Base-by-base conservation (phyloP, 2,888 invertebrate genomes). In the Drosophila pullipes region DNA sequence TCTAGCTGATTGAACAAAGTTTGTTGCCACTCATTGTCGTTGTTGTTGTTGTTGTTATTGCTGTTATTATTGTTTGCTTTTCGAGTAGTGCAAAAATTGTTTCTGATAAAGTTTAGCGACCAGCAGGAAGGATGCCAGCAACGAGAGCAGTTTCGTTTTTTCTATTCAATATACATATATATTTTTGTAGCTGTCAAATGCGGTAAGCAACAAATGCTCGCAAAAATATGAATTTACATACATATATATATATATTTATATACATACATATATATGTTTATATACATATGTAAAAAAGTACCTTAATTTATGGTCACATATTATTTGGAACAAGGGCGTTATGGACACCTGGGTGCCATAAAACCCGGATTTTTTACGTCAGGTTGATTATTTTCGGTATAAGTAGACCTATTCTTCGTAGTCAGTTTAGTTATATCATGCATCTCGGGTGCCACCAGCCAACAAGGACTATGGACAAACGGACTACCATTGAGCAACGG, bases 1-100 rank as follows among this genome's bases (percentile, higher is more conserved):
- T 78, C 72, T 75, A 63, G 71, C 89, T 86, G 86, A 86, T 86
- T 86, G 86, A 85, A 89, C 89, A 86, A 90, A 86, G 83, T 86
- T 86, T 85, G 76, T 78, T 76, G 67, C 64, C 60, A 47, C 62
- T 54, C 49, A 53, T 58, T 57, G 58, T 61, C 61, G 50, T 63
- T 63, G 64, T 66, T 76, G 57, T 65, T 67, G 37, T 33, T 69
- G 66, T 70, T 70, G 62, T 54, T 44, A 22, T 25, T 71, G 37
- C 47, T 62, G 55, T 50, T 78, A 57, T 64, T 77, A 52, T 55
- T 76, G 61, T 76, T 78, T 66, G 72, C 67, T 55, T 55, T 81
- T 55, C 65, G 60, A 77, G 41, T 59, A 72, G 78, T n/a, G 58
- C 57, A 78, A 81, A 81, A 81, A 77, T 71, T 63, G 70, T 74